Conservation (phyloP, 2,888 invertebrate species). For the Lamellibrachia satsuma region DNA sequence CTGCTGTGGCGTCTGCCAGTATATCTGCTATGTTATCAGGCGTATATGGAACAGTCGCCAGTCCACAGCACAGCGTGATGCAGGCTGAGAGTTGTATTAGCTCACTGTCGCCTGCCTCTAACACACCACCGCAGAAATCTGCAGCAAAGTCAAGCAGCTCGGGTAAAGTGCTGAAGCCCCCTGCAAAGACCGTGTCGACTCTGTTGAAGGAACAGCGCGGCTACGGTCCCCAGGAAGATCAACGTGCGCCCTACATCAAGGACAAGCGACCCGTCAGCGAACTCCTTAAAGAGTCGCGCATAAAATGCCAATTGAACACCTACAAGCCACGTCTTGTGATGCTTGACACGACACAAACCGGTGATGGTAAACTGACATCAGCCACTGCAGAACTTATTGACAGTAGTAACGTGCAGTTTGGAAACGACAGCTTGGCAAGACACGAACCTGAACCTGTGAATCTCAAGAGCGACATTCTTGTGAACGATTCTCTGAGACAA, state of each 20-base stretch:
- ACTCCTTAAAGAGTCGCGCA: conserved; percentile 9
- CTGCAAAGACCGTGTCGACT: conserved; percentile 14
- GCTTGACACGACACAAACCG: not conserved
- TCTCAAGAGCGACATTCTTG: not conserved
- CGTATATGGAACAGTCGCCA: not conserved
- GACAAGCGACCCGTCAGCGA: conserved; percentile 14
- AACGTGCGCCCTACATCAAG: not conserved
- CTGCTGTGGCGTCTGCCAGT: not conserved
- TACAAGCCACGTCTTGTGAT: not conserved
- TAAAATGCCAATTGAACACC: not conserved
- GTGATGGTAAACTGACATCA: not conserved
- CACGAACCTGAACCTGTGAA: not conserved
- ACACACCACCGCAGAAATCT: not conserved
- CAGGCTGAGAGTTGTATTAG: not conserved
- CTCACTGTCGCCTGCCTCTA: not conserved
- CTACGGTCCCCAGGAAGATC: not conserved
- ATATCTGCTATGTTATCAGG: not conserved
- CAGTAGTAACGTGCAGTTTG: not conserved
- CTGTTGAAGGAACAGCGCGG: conserved; percentile 20
- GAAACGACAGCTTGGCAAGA: not conserved
- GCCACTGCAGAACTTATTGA: not conserved
- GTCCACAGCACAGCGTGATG: not conserved
- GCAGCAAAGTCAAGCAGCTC: not conserved
- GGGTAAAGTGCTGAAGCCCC: not conserved
- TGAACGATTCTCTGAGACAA: not conserved